phyloP scores from a whole-genome alignment of 2,797 vertebrate genomes.

The Sternarchorhynchus goeldii region DNA sequence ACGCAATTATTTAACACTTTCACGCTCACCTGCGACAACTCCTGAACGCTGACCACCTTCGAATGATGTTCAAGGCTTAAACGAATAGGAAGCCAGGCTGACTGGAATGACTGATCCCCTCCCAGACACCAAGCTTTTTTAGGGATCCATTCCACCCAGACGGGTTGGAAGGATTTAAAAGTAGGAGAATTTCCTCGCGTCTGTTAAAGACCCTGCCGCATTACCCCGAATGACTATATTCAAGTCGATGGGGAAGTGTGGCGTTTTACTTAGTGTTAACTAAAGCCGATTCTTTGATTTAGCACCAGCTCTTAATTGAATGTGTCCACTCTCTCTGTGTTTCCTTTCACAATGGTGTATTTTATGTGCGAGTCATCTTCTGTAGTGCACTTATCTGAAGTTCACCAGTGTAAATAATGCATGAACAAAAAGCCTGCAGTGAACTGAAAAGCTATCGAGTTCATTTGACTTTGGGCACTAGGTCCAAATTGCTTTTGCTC shows the following conservation, averaged over 20 bases:
- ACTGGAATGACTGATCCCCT: conserved; percentile 42
- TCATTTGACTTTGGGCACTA: conserved; percentile 48
- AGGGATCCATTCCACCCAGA: conserved; percentile 39
- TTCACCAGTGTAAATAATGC: conserved; percentile 56
- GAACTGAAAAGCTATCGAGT: conserved; percentile 55
- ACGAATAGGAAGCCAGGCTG: conserved; percentile 39
- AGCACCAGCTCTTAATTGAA: conserved; percentile 50
- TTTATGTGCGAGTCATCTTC: conserved; percentile 29
- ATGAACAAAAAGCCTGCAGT: conserved; percentile 35
- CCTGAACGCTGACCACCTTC: neutral
- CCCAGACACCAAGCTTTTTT: conserved; percentile 22
- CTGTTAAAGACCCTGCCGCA: conserved; percentile 17
- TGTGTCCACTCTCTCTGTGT: conserved; percentile 45
- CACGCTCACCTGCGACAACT: neutral
- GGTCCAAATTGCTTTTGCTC: conserved; percentile 41
- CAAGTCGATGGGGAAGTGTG: neutral
- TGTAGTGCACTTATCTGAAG: conserved; percentile 26
- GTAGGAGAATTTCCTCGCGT: conserved; percentile 10
- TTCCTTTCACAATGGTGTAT: conserved; percentile 24
- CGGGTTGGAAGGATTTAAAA: conserved; percentile 19
- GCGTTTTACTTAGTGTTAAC: neutral
- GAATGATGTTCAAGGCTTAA: conserved; percentile 19
- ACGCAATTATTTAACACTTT: conserved; percentile 15
- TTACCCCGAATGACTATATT: neutral
- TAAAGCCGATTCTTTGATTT: conserved; percentile 29